Evolutionary conservation across 2,797 vertebrate genomes (phyloP).

Genomic region (Galago senegalensis): DNA sequence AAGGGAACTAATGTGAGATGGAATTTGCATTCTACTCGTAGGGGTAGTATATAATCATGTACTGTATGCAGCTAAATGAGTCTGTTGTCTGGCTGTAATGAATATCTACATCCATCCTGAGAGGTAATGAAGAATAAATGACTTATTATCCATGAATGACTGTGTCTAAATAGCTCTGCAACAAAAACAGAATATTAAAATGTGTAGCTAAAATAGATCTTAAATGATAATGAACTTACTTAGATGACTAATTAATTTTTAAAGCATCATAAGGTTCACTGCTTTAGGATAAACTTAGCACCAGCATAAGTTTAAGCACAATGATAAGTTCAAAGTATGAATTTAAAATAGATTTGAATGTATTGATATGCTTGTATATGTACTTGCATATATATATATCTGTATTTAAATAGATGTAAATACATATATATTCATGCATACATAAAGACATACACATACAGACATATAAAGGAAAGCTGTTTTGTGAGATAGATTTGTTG

Average conservation of each 20-base stretch:
- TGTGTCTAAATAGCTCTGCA: slow-evolving; percentile 90
- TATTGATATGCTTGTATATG: background rate
- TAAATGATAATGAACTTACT: slow-evolving; percentile 89
- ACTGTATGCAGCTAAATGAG: slow-evolving; percentile 89
- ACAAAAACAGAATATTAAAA: slow-evolving; percentile 91
- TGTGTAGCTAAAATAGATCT: slow-evolving; percentile 89
- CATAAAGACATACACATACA: background rate
- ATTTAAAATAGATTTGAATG: slow-evolving; percentile 20
- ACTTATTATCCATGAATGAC: slow-evolving; percentile 91
- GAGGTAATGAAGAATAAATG: slow-evolving; percentile 92
- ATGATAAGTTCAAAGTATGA: slow-evolving; percentile 38
- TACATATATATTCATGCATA: background rate
- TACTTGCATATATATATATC: accelerated
- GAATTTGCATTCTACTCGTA: slow-evolving; percentile 88
- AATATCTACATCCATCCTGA: slow-evolving; percentile 90
- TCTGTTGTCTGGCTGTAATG: slow-evolving; percentile 91
- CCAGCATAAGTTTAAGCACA: slow-evolving; percentile 66
- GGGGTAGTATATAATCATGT: slow-evolving; percentile 86
- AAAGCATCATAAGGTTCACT: slow-evolving; percentile 81
- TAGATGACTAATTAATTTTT: slow-evolving; percentile 89
- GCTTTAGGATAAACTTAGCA: slow-evolving; percentile 75
- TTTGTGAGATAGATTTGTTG: background rate
- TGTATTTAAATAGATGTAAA: accelerated
- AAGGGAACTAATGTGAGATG: slow-evolving; percentile 79
- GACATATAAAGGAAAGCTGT: background rate